These are phyloP conservation scores for Salvelinus sp. DNA, from an alignment of 2,113 vertebrate species.

Conservation along the genomic window DNA sequence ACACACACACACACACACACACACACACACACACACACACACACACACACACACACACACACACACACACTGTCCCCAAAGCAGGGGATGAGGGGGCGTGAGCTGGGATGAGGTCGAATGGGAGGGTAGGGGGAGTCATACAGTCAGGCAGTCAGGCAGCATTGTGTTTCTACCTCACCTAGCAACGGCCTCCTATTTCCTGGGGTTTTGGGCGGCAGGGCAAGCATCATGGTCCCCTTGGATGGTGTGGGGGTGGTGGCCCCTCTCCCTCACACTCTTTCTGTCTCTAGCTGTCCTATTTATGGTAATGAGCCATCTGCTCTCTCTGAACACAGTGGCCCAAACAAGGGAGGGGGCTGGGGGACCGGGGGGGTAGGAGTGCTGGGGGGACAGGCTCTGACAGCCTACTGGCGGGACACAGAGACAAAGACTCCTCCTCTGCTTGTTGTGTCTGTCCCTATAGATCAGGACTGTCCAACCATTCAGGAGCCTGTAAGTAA, in stretches of 20 bases:
- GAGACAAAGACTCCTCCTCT: not conserved
- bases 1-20: no score
- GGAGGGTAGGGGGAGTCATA: constrained; percentile 28
- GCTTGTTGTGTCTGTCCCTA: not conserved
- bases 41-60: no score
- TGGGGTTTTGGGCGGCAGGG: constrained; percentile 68
- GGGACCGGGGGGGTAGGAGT: not conserved
- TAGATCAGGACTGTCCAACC: no score
- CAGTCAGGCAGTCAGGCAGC: constrained; percentile 57
- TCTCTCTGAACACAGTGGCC: constrained; percentile 67
- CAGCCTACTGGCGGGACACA: no score
- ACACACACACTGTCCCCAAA: not conserved
- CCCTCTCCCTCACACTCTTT: constrained; percentile 54
- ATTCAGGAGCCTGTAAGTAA: no score
- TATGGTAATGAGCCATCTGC: constrained; percentile 94
- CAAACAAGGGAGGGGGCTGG: not conserved
- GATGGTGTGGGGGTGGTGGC: constrained; percentile 50
- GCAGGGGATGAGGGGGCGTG: constrained; percentile 34
- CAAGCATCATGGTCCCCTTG: constrained; percentile 62
- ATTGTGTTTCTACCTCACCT: constrained; percentile 71
- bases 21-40: no score
- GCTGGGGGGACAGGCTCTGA: no score
- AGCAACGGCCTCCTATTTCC: constrained; percentile 73
- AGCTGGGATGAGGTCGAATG: constrained; percentile 53
- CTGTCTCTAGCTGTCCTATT: constrained; percentile 56